Conservation (phyloP, 2,113 vertebrate species). For the Holacanthus passer region DNA sequence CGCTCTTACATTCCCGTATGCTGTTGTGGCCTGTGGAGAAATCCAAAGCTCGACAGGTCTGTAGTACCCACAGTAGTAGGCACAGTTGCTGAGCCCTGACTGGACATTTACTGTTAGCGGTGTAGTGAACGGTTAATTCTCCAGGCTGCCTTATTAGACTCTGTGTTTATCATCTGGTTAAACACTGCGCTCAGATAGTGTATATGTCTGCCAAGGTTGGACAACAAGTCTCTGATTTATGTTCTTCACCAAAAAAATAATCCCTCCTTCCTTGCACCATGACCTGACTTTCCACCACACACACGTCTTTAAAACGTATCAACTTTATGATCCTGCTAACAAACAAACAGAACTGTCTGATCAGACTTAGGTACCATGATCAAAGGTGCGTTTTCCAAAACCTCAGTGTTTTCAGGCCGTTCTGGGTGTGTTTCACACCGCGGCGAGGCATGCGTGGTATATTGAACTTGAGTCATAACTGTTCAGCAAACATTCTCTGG, state of each 20-base stretch:
- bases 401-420: neutral
- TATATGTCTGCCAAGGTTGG: neutral
- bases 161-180: neutral
- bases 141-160: neutral
- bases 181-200: neutral
- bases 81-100: neutral
- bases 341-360: neutral
- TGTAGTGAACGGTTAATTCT: neutral
- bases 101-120: neutral
- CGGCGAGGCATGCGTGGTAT: slow-evolving; percentile 28
- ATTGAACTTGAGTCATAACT: slow-evolving; percentile 29
- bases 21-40: neutral
- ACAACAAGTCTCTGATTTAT: neutral
- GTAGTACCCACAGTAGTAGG: neutral
- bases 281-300: neutral
- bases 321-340: neutral
- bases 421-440: slow-evolving; percentile 40
- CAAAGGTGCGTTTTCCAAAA: neutral
- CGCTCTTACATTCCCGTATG: neutral
- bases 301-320: neutral
- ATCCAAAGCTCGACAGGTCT: neutral
- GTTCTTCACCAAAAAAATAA: too few species aligned
- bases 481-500: slow-evolving; percentile 40
- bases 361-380: neutral
- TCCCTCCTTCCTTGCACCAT: neutral